A percentile compares a stretch with the other conserved stretches of the same genome.
phyloP scores from a whole-genome alignment of 1,140 invertebrate species.

The Amyelois transitella region DNA sequence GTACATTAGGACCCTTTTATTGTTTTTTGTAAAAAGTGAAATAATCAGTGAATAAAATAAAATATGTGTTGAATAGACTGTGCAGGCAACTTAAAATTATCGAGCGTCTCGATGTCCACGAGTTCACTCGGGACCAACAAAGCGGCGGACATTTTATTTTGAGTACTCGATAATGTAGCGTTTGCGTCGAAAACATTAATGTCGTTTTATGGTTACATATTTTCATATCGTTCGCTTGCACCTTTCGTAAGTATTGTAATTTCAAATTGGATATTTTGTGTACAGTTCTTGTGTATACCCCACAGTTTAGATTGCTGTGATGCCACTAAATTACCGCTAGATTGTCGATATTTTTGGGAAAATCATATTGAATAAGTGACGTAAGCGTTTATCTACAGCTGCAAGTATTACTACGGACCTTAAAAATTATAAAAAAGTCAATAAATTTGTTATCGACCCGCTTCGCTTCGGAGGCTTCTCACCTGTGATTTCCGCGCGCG shows the following conservation, averaged over 20 bases:
- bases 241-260: constrained; percentile 69
- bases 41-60: constrained; percentile 54
- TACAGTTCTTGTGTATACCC: constrained; percentile 32
- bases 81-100: constrained; percentile 60
- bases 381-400: constrained; percentile 54
- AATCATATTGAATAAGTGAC: constrained; percentile 64
- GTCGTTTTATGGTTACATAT: constrained; percentile 71
- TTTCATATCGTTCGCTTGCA: constrained; percentile 69
- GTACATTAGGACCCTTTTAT: constrained; percentile 54
- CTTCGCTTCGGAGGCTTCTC: constrained; percentile 59
- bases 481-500: constrained; percentile 65
- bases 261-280: constrained; percentile 38
- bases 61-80: constrained; percentile 60
- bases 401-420: constrained; percentile 29
- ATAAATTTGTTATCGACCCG: constrained; percentile 62
- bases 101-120: constrained; percentile 71
- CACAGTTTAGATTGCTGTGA: constrained; percentile 53
- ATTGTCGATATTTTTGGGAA: constrained; percentile 59
- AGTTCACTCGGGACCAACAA: constrained; percentile 74
- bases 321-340: constrained; percentile 56
- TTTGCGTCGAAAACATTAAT: constrained; percentile 73
- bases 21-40: constrained; percentile 58
- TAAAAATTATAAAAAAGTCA: constrained; percentile 43
- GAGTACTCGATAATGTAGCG: constrained; percentile 75
- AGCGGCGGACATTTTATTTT: constrained; percentile 76